Conservation (phyloP, 2,113 vertebrate species). For the Conger conger region DNA sequence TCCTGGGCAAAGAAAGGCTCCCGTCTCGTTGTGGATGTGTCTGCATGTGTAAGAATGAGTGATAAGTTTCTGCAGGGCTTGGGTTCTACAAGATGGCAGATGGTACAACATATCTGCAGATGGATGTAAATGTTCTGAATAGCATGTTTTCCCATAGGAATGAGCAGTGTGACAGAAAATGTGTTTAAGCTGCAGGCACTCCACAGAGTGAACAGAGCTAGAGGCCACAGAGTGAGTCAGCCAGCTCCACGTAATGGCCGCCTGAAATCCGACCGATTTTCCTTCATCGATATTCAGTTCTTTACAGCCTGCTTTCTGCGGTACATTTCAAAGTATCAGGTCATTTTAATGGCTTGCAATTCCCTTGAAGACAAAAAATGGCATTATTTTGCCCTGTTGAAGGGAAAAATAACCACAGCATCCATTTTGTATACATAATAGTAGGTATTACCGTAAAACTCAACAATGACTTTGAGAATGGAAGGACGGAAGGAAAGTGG, state of each 20-base stretch:
- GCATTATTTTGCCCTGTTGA: conserved; percentile 31
- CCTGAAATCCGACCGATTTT: conserved; percentile 13
- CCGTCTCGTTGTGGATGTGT: neutral
- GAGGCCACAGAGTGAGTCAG: neutral
- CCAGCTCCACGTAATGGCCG: neutral
- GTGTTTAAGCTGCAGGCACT: neutral
- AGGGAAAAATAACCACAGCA: conserved; percentile 28
- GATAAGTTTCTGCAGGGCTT: no score
- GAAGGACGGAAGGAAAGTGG: neutral
- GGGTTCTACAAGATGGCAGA: neutral
- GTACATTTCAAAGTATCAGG: neutral
- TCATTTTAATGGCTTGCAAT: neutral
- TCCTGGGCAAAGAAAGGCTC: neutral
- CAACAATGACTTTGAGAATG: neutral
- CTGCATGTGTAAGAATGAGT: neutral
- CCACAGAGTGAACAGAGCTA: neutral
- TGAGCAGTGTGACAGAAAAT: neutral
- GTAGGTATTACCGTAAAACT: neutral
- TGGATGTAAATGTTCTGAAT: neutral
- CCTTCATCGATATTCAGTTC: conserved; percentile 17
- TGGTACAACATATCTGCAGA: neutral
- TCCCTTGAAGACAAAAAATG: neutral
- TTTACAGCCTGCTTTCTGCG: conserved; percentile 12
- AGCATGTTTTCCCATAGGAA: neutral
- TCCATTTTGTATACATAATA: conserved; percentile 31